A percentile compares a stretch with the other conserved stretches of the same genome.
These are phyloP conservation scores for Chrysolina haemoptera DNA, from an alignment of 2,888 invertebrate genomes.

Conservation along the genomic window DNA sequence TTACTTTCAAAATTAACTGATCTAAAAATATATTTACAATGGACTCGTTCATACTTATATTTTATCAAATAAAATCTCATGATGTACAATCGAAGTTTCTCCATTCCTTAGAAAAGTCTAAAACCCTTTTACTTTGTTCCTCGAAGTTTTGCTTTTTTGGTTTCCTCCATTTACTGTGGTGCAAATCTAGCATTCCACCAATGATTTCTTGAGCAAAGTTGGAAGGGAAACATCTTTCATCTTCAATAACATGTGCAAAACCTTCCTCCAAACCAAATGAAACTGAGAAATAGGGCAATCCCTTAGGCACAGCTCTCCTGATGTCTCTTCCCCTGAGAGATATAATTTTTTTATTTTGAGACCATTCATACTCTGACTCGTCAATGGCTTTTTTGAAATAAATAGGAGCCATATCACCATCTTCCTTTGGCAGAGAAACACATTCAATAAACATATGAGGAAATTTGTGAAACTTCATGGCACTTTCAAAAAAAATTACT, in stretches of 20 bases:
- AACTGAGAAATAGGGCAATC: constrained; percentile 94
- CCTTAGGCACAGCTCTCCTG: constrained; percentile 89
- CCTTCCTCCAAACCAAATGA: constrained; percentile 93
- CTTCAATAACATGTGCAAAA: constrained; percentile 97
- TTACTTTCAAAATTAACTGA: background rate
- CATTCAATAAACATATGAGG: constrained; percentile 93
- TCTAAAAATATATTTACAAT: background rate
- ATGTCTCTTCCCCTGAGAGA: constrained; percentile 80
- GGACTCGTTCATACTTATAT: background rate
- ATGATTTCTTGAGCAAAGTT: constrained; percentile 97
- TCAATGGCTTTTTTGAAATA: constrained; percentile 98
- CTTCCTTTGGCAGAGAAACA: constrained; percentile 87
- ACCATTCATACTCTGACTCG: constrained; percentile 96
- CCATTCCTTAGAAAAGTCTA: constrained; percentile 82
- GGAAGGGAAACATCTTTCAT: constrained; percentile 86
- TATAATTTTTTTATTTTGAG: constrained; percentile 92
- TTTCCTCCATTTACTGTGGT: constrained; percentile 89
- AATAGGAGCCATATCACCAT: constrained; percentile 92
- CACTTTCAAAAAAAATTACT: constrained; percentile 93
- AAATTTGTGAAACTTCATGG: constrained; percentile 77
- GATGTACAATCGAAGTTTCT: constrained; percentile 76
- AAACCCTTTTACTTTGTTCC: constrained; percentile 82
- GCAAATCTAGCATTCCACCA: constrained; percentile 93
- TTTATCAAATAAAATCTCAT: background rate
- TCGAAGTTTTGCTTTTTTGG: constrained; percentile 83